phyloP scores from a whole-genome alignment of 2,113 vertebrate species.

The Myotis brandtii region DNA sequence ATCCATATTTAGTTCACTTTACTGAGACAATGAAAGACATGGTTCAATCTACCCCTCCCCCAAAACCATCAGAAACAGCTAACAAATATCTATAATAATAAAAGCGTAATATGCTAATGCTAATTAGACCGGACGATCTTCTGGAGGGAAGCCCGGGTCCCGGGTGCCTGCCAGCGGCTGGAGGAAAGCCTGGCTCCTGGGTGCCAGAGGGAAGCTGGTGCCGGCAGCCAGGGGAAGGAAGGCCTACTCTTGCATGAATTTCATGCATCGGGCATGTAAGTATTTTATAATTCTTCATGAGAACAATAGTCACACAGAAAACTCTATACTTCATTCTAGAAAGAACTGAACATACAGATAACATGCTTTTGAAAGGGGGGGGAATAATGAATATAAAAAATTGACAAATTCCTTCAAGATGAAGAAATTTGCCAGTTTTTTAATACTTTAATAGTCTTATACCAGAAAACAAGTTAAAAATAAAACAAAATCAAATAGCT shows the following conservation, averaged over 20 bases:
- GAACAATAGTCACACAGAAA: not conserved
- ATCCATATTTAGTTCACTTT: not conserved
- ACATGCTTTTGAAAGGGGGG: not conserved
- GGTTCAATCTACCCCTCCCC: not conserved
- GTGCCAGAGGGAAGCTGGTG: no score
- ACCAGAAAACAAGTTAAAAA: constrained; percentile 27
- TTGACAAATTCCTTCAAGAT: not conserved
- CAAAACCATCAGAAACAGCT: not conserved
- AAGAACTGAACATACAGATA: constrained; percentile 10
- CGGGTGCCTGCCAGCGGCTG: no score
- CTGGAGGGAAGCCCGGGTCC: no score
- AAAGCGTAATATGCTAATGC: no score
- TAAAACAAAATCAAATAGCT: not conserved
- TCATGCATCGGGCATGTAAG: no score
- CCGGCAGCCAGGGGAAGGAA: no score
- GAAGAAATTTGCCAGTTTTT: no score
- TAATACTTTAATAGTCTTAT: not conserved
- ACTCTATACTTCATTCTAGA: not conserved
- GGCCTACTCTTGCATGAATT: no score
- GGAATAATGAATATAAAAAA: not conserved
- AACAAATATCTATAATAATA: not conserved
- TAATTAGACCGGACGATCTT: no score
- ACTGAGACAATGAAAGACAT: not conserved
- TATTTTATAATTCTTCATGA: not conserved
- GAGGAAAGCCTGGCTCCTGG: no score